A percentile compares a stretch with the other conserved stretches of the same genome.
These are phyloP conservation scores for Gallinago nigripennis DNA, from an alignment of 2,797 vertebrate species.

Conservation along the genomic window DNA sequence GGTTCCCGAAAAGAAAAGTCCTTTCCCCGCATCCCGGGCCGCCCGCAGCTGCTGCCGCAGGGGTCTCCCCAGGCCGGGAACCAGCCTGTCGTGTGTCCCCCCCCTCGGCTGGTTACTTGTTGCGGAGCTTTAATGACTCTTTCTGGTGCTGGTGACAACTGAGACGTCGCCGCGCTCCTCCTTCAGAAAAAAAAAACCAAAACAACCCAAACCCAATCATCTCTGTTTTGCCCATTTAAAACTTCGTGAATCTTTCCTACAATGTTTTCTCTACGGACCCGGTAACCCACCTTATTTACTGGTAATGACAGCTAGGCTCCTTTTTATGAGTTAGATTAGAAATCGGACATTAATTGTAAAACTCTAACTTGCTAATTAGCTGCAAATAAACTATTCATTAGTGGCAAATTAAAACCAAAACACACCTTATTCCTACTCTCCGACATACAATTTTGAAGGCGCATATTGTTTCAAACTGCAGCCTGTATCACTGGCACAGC, in stretches of 20 bases:
- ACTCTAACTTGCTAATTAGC: constrained; percentile 78
- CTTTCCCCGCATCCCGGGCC: not conserved
- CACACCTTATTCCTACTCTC: constrained; percentile 55
- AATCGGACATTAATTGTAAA: constrained; percentile 74
- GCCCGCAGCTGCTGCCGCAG: not conserved
- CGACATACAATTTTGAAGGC: constrained; percentile 69
- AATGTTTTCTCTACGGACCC: constrained; percentile 14
- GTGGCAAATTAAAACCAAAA: constrained; percentile 76
- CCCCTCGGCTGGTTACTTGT: not conserved
- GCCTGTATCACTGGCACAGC: constrained; percentile 69
- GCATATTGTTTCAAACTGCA: constrained; percentile 60
- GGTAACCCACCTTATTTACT: constrained; percentile 42
- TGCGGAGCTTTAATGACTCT: not conserved
- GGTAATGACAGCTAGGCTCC: constrained; percentile 11
- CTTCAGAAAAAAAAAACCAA: not conserved
- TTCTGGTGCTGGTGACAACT: not conserved
- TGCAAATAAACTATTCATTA: constrained; percentile 81
- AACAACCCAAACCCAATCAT: not conserved
- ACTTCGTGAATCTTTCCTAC: not conserved
- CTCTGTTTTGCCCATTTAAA: constrained; percentile 20
- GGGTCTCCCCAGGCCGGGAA: not conserved
- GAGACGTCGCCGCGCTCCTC: not conserved
- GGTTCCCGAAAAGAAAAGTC: not conserved
- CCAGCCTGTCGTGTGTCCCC: no score
- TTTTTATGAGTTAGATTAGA: constrained; percentile 64